These are phyloP conservation scores for Phylloscopus trochiloides DNA, from an alignment of 2,113 vertebrate species.

Conservation along the genomic window DNA sequence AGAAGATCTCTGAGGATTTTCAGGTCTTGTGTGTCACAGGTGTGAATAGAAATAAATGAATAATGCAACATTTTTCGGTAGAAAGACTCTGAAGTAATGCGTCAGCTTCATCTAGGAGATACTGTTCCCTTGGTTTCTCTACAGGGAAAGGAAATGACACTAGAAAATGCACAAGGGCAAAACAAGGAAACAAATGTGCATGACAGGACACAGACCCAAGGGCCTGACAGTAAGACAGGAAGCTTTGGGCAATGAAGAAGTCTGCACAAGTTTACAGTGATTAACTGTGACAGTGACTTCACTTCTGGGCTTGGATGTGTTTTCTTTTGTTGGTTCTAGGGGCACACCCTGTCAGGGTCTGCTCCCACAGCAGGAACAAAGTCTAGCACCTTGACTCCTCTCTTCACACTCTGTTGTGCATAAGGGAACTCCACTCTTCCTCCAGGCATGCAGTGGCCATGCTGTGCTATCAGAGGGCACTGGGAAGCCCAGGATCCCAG, in stretches of 20 bases:
- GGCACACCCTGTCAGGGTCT: accelerated
- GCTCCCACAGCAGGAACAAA: not conserved
- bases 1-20: not conserved
- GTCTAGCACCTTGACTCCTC: not conserved
- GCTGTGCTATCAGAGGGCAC: accelerated
- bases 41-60: not conserved
- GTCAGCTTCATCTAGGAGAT: not conserved
- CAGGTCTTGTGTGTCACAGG: not conserved
- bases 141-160: not conserved
- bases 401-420: not conserved
- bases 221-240: not conserved
- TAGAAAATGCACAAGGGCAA: not conserved
- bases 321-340: not conserved
- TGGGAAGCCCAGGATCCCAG: not conserved
- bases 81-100: constrained; percentile 7
- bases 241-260: not conserved
- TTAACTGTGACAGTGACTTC: not conserved
- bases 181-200: not conserved
- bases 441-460: not conserved
- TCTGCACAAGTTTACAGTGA: not conserved
- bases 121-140: not conserved
- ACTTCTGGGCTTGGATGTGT: not conserved
- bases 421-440: not conserved
- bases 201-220: not conserved
- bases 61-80: not conserved